These are phyloP conservation scores for Amiota communis DNA, from an alignment of 2,888 invertebrate genomes.

Conservation along the genomic window DNA sequence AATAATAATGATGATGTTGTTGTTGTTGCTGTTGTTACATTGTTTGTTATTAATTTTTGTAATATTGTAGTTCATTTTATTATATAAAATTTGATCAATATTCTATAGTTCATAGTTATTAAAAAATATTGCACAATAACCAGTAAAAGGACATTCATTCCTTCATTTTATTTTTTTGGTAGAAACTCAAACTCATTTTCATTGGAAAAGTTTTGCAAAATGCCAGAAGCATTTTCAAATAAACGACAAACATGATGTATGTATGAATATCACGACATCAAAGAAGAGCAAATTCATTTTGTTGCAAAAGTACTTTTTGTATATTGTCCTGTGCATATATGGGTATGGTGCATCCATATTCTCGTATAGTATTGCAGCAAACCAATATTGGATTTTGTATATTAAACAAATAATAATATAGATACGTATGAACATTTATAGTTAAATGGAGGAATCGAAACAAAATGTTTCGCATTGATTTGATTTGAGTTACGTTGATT, in stretches of 20 bases:
- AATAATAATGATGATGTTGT: too few species aligned
- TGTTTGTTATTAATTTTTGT: too few species aligned
- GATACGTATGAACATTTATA: not conserved
- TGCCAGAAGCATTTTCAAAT: not conserved
- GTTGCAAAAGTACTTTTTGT: not conserved
- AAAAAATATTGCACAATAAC: too few species aligned
- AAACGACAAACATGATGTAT: not conserved
- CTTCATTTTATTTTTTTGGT: too few species aligned
- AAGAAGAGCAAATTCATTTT: not conserved
- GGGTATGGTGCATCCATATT: too few species aligned
- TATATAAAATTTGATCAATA: too few species aligned
- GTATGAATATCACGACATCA: conserved; percentile 4
- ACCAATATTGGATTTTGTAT: conserved; percentile 22
- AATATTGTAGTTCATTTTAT: too few species aligned
- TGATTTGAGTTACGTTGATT: too few species aligned
- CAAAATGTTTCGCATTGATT: too few species aligned
- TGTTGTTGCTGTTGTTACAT: not conserved
- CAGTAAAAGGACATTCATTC: too few species aligned
- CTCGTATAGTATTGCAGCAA: not conserved
- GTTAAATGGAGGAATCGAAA: too few species aligned
- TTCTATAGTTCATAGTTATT: too few species aligned
- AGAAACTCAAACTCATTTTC: not conserved
- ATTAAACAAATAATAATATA: conserved; percentile 11
- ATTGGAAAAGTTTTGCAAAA: not conserved
- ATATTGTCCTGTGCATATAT: not conserved